These are phyloP conservation scores for Pseudolycoriella hygida DNA, from an alignment of 2,888 invertebrate species.

Conservation along the genomic window DNA sequence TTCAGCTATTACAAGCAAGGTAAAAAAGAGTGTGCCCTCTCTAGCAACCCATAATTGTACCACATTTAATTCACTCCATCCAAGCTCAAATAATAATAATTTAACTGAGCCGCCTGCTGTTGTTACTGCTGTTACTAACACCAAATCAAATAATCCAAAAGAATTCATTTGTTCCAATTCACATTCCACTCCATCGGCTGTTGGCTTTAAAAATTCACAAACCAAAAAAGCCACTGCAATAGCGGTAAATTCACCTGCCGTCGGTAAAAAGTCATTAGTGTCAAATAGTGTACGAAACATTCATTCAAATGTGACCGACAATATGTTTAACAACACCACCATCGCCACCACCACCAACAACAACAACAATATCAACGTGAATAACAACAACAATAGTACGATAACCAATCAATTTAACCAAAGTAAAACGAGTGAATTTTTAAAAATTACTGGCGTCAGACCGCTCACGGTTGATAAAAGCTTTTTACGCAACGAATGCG, in stretches of 20 bases:
- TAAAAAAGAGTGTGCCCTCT: background rate
- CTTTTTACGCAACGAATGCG: constrained; percentile 26
- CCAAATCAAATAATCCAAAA: background rate
- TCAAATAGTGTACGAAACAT: background rate
- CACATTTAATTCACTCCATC: background rate
- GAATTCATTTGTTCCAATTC: background rate
- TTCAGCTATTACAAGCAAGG: background rate
- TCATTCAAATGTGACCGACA: background rate
- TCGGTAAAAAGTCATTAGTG: background rate
- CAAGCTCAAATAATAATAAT: constrained; percentile 5
- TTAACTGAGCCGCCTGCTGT: background rate
- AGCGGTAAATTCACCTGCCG: background rate
- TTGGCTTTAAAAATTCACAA: background rate
- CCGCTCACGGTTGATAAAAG: constrained; percentile 20
- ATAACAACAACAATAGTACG: constrained; percentile 6
- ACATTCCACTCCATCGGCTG: background rate
- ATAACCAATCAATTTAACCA: background rate
- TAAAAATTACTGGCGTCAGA: constrained; percentile 10
- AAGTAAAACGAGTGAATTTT: constrained; percentile 6
- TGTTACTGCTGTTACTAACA: background rate
- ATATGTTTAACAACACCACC: background rate
- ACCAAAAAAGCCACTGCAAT: background rate
- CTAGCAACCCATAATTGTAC: background rate
- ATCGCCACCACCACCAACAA: background rate
- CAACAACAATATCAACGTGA: constrained; percentile 3